Percentiles rank a stretch among this genome's conserved stretches.
Evolutionary conservation across 2,888 invertebrate genomes (phyloP).

Genomic region (Herminia tarsipennalis): DNA sequence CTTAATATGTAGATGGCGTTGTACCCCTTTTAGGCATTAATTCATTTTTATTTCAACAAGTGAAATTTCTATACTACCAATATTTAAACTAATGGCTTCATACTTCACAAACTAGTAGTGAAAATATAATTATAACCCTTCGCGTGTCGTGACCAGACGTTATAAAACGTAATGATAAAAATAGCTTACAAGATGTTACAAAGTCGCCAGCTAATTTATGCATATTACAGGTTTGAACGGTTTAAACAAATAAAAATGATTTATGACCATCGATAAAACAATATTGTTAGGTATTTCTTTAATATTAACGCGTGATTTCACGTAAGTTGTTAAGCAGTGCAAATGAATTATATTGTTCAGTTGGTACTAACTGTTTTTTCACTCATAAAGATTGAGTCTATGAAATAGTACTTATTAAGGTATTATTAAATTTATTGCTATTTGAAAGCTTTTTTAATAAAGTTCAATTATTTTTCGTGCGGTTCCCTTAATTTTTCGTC

Average conservation of each 20-base stretch:
- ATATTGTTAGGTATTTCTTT: neutral
- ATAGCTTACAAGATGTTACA: constrained; percentile 46
- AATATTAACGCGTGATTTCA: neutral
- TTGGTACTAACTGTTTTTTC: neutral
- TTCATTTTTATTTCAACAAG: too few species aligned
- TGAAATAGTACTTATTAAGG: too few species aligned
- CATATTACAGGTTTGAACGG: constrained; percentile 45
- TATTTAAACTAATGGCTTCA: constrained; percentile 24
- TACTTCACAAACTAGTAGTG: constrained; percentile 13
- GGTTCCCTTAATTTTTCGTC: too few species aligned
- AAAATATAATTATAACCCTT: constrained; percentile 30
- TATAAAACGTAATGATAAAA: constrained; percentile 58
- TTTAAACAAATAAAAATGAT: constrained; percentile 59
- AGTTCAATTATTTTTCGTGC: too few species aligned
- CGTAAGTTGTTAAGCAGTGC: neutral
- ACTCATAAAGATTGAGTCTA: too few species aligned
- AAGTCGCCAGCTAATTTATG: constrained; percentile 48
- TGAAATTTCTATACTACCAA: too few species aligned
- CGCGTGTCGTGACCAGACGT: constrained; percentile 56
- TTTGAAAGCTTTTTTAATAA: too few species aligned
- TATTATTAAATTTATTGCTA: too few species aligned
- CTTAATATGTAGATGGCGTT: too few species aligned
- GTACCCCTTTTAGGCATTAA: too few species aligned
- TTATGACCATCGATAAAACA: constrained; percentile 39
- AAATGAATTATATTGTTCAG: neutral